Evolutionary conservation across 2,797 vertebrate species (phyloP).

Genomic region (Danio albolineatus): DNA sequence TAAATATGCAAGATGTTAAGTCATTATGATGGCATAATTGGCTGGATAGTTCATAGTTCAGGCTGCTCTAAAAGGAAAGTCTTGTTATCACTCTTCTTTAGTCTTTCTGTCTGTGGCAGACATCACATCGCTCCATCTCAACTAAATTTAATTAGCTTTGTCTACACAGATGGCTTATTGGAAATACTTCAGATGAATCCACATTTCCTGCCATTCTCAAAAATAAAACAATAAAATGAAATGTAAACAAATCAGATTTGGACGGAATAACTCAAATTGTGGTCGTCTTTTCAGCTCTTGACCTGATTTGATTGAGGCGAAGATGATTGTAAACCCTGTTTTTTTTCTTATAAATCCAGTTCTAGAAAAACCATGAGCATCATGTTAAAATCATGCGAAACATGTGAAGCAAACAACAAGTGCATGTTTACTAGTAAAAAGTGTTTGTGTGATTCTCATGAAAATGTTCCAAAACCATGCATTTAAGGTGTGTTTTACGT

Average conservation of each 20-base stretch:
- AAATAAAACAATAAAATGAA: neutral
- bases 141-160: conserved; percentile 6
- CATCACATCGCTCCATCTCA: conserved; percentile 13
- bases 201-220: conserved; percentile 9
- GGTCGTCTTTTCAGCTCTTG: neutral
- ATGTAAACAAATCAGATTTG: conserved; percentile 1
- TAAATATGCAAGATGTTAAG: neutral
- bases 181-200: conserved; percentile 2
- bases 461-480: too few relatives aligned
- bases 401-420: too few relatives aligned
- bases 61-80: neutral
- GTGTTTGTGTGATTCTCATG: too few relatives aligned
- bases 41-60: neutral
- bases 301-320: neutral
- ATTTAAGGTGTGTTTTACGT: too few relatives aligned
- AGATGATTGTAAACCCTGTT: too few relatives aligned
- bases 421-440: too few relatives aligned
- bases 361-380: too few relatives aligned
- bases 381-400: too few relatives aligned
- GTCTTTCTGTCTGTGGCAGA: conserved; percentile 12
- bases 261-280: neutral
- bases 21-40: neutral
- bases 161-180: conserved; percentile 18
- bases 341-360: too few relatives aligned
- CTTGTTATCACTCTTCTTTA: neutral